Evolutionary conservation across 2,888 invertebrate species (phyloP), one percentile per base, ranked within the genome.

Genomic region (Melanophora roralis): DNA sequence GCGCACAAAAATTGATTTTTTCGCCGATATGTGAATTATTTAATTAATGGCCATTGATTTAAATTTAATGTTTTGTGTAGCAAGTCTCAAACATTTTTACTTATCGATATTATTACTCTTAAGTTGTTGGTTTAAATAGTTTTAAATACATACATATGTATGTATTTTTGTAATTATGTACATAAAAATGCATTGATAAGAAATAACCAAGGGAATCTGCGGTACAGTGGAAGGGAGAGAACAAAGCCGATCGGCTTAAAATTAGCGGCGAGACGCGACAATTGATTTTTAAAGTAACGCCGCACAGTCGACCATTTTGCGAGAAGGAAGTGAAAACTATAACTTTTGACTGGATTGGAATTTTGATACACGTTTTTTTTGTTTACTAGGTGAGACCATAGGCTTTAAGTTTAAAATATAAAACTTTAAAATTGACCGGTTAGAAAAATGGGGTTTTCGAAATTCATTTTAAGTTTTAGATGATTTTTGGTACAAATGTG

Each of bases 1-100:
- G 59, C 78, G 69, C 73, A 43, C 32, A 38, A n/a, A 34, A 59
- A 69, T 79, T 74, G 74, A 71, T 79, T 74, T 79, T 74, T 79
- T 74, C 53, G 45, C 38, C 40, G 9, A 65, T 59, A 38, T 45
- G 11, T 57, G 21, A 69, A 71, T 32, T 65, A 71, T 59, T 57
- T 47, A 32, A 23, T 62, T 40, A 53, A 32, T 43, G 14, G 1
- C 11, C 0, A 27, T 49, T 16, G 6, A 19, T 2, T 40, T 4
- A 27, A 2, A 0, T 19, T 3, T 11, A 65, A 12, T 38, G 1
- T 16, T 53, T 16, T 6, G n/a, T 2, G 1, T n/a, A 40, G 7
- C 7, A 12, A 12, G 19, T 55, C n/a, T 53, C 11, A 16, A 36
- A 57, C 57, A 8, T 38, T 57, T 9, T 8, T 57, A 11, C 38